phyloP scores from a whole-genome alignment of 2,113 vertebrate species.

The Strigops habroptila region DNA sequence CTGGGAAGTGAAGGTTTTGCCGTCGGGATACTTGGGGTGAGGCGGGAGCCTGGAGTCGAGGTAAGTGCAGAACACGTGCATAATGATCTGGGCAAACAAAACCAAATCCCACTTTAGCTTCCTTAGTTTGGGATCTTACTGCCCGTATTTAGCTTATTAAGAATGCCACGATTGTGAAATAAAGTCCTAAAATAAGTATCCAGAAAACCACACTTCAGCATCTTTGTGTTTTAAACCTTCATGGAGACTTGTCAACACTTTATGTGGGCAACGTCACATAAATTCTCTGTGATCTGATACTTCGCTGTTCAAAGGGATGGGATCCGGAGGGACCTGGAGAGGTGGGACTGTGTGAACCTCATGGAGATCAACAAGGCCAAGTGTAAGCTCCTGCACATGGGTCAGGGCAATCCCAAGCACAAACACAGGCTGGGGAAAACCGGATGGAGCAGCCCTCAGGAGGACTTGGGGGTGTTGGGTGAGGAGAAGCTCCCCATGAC shows the following conservation, averaged over 20 bases:
- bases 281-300: neutral
- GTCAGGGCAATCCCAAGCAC: neutral
- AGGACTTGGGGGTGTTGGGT: neutral
- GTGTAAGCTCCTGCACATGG: neutral
- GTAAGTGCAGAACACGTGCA: constrained; percentile 95
- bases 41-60: constrained; percentile 93
- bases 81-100: constrained; percentile 81
- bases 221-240: neutral
- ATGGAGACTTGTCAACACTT: neutral
- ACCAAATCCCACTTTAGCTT: rapidly evolving
- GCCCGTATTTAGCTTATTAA: neutral
- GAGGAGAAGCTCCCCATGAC: neutral
- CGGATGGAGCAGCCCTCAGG: neutral
- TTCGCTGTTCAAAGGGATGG: neutral
- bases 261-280: neutral
- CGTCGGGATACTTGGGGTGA: constrained; percentile 94
- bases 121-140: neutral
- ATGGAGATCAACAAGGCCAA: neutral
- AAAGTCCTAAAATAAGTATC: neutral
- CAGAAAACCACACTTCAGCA: rapidly evolving
- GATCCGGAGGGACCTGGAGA: neutral
- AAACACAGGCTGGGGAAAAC: neutral
- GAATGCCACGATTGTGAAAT: neutral
- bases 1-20: constrained; percentile 95
- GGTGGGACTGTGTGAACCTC: neutral